Percentiles rank a stretch among this genome's conserved stretches.
These are phyloP conservation scores for Symphodus melops DNA, from an alignment of 2,113 vertebrate species.

Conservation along the genomic window DNA sequence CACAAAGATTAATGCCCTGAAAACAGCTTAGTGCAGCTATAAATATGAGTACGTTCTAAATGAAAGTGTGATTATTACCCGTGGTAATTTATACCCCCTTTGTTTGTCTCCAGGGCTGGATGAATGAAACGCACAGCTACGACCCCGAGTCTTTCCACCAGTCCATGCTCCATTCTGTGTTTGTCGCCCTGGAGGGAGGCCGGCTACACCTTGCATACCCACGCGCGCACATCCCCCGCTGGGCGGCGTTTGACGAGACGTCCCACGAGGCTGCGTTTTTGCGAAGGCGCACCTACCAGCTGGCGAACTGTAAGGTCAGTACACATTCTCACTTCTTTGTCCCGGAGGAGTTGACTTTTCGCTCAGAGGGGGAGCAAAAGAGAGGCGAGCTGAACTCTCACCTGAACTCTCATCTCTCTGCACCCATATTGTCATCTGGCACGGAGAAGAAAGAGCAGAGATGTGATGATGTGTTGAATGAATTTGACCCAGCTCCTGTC, in stretches of 20 bases:
- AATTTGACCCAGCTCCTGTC: slow-evolving; percentile 27
- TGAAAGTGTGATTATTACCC: not conserved
- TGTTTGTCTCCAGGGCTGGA: slow-evolving; percentile 84
- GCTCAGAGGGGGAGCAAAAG: slow-evolving; percentile 3
- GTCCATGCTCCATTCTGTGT: slow-evolving; percentile 83
- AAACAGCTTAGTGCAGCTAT: not conserved
- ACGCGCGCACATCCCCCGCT: slow-evolving; percentile 80
- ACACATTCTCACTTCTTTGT: not conserved
- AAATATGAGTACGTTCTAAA: not conserved
- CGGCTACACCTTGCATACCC: slow-evolving; percentile 84
- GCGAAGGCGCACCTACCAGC: slow-evolving; percentile 75
- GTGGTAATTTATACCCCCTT: not conserved
- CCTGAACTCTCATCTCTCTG: slow-evolving; percentile 55
- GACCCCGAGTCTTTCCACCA: slow-evolving; percentile 86
- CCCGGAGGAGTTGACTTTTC: not conserved
- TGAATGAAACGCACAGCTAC: slow-evolving; percentile 87
- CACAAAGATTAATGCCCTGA: not conserved
- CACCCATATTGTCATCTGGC: slow-evolving; percentile 58
- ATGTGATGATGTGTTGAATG: slow-evolving; percentile 53
- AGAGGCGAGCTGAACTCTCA: slow-evolving; percentile 29
- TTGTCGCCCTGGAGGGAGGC: slow-evolving; percentile 81
- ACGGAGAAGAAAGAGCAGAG: slow-evolving; percentile 51
- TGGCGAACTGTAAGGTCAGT: slow-evolving; percentile 85
- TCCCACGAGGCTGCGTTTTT: slow-evolving; percentile 74
- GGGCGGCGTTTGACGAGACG: slow-evolving; percentile 82